Evolutionary conservation across 2,113 vertebrate species (phyloP).

Genomic region (Marcusenius ussheri): DNA sequence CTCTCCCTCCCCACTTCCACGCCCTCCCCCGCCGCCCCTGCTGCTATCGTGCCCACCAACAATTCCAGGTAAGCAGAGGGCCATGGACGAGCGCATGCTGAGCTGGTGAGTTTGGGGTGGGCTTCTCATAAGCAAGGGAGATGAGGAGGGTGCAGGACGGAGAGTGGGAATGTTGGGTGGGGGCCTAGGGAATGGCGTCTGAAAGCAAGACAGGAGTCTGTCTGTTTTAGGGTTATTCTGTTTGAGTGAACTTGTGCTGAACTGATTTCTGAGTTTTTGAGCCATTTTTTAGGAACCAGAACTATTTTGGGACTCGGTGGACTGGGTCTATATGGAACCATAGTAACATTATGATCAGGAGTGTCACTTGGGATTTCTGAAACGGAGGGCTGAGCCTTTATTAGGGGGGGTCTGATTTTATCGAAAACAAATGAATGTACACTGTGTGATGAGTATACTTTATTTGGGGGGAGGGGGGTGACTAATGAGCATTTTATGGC

Average conservation of each 20-base stretch:
- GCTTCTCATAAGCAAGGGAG: not conserved
- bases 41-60: conserved; percentile 25
- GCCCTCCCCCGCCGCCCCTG: conserved; percentile 35
- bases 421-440: not conserved
- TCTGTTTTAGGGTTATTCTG: not conserved
- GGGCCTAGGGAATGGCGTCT: not conserved
- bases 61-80: conserved; percentile 36
- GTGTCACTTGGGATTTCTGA: not conserved
- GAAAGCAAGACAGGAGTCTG: not conserved
- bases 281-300: not conserved
- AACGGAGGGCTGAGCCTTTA: not conserved
- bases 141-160: not conserved
- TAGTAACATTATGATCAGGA: not conserved
- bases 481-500: not conserved
- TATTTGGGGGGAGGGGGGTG: not conserved
- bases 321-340: not conserved
- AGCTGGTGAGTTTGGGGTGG: not conserved
- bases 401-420: not conserved
- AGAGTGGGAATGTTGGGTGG: not conserved
- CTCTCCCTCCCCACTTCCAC: conserved; percentile 30
- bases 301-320: not conserved
- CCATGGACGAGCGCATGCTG: not conserved
- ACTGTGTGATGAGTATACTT: not conserved
- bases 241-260: not conserved
- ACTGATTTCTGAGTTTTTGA: not conserved